A percentile compares a stretch with the other conserved stretches of the same genome.
These are phyloP conservation scores for Leptonema lineaticorne DNA, from an alignment of 1,140 invertebrate species.

Conservation along the genomic window DNA sequence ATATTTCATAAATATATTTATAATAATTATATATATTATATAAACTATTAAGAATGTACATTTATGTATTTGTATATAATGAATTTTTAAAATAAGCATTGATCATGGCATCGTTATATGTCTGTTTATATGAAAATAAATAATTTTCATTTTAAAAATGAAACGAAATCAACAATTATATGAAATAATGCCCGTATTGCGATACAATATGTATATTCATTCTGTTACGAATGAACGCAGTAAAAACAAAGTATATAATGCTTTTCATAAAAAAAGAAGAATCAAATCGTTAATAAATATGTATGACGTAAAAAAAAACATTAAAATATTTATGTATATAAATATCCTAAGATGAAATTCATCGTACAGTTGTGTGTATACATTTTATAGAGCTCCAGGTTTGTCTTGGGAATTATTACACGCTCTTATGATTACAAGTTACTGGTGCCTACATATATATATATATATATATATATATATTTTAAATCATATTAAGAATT, in stretches of 20 bases:
- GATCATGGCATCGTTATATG: background rate
- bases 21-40: too few species aligned
- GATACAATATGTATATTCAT: background rate
- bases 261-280: background rate
- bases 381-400: background rate
- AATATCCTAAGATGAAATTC: background rate
- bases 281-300: background rate
- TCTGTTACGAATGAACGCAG: background rate
- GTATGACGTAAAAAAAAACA: background rate
- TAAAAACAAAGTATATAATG: background rate
- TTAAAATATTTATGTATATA: background rate
- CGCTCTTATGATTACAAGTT: slow-evolving; percentile 24
- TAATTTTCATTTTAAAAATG: slow-evolving; percentile 1
- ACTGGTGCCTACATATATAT: slow-evolving; percentile 29
- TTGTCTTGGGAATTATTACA: slow-evolving; percentile 9
- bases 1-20: slow-evolving; percentile 19
- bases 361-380: background rate
- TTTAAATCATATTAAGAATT: slow-evolving; percentile 29
- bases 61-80: slow-evolving; percentile 1
- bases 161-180: background rate
- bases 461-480: too few species aligned
- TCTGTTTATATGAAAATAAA: background rate
- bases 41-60: too few species aligned
- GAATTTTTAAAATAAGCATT: slow-evolving; percentile 2
- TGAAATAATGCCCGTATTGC: background rate